Conservation (phyloP, 2,888 invertebrate species). For the Acleris laterana region DNA sequence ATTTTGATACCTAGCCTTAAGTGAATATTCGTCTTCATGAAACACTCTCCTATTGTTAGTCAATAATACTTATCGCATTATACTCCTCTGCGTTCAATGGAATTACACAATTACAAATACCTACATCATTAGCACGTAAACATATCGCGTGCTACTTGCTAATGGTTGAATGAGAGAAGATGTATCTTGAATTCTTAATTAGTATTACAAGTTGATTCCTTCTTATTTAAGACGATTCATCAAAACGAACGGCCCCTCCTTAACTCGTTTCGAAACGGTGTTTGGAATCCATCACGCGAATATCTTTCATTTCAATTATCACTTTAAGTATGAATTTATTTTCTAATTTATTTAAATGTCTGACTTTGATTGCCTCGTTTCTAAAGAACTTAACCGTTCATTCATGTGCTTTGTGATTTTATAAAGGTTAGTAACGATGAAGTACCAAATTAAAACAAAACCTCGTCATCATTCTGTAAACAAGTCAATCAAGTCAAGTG, state of each 20-base stretch:
- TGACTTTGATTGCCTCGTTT: neutral
- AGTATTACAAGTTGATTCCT: constrained; percentile 13
- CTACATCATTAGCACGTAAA: constrained; percentile 38
- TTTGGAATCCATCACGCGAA: constrained; percentile 5
- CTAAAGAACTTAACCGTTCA: neutral
- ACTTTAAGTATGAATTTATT: constrained; percentile 5
- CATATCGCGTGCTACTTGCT: constrained; percentile 47
- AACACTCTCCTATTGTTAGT: constrained; percentile 37
- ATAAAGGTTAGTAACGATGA: no score
- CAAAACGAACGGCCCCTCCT: neutral
- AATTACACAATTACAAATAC: constrained; percentile 31
- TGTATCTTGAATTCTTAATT: constrained; percentile 21
- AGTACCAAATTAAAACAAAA: neutral
- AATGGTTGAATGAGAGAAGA: constrained; percentile 39
- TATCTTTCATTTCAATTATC: constrained; percentile 19
- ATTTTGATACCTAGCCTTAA: constrained; percentile 22
- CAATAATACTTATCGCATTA: constrained; percentile 23
- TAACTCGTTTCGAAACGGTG: constrained; percentile 3
- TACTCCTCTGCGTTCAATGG: constrained; percentile 34
- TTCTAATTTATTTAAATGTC: constrained; percentile 8
- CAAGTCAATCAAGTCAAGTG: neutral
- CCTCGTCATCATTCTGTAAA: neutral
- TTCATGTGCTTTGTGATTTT: no score
- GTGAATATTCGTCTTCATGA: constrained; percentile 56
- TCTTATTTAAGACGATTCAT: constrained; percentile 31